phyloP scores from a whole-genome alignment of 2,888 invertebrate genomes.

The Hypercompe scribonia region DNA sequence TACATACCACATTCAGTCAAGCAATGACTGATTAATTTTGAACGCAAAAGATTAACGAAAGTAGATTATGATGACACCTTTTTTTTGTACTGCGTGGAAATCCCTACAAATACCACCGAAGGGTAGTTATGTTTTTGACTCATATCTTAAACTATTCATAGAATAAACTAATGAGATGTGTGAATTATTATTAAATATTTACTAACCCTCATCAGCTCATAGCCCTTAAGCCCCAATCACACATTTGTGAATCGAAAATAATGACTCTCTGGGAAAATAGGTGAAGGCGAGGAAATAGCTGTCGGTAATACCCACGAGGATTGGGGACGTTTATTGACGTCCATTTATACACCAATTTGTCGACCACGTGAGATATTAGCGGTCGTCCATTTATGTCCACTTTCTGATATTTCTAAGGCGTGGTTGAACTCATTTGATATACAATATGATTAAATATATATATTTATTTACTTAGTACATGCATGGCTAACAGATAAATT shows the following conservation, averaged over 20 bases:
- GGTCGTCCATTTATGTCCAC: neutral
- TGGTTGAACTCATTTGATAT: neutral
- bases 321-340: neutral
- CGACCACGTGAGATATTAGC: neutral
- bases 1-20: neutral
- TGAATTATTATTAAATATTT: no score
- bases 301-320: neutral
- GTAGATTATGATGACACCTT: no score
- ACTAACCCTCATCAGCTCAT: no score
- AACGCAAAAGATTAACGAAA: neutral
- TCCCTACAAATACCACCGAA: no score
- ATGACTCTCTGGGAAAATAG: neutral
- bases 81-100: no score
- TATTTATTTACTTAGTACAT: neutral
- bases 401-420: neutral
- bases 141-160: no score
- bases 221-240: no score
- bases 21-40: neutral
- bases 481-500: neutral
- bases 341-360: constrained; percentile 8
- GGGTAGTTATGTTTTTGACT: no score
- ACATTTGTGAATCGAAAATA: neutral
- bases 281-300: neutral
- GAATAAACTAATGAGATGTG: no score
- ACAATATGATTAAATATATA: neutral